Evolutionary conservation across 2,797 vertebrate genomes (phyloP), one percentile per base, ranked within the genome.

Genomic region (Eulemur mongoz): DNA sequence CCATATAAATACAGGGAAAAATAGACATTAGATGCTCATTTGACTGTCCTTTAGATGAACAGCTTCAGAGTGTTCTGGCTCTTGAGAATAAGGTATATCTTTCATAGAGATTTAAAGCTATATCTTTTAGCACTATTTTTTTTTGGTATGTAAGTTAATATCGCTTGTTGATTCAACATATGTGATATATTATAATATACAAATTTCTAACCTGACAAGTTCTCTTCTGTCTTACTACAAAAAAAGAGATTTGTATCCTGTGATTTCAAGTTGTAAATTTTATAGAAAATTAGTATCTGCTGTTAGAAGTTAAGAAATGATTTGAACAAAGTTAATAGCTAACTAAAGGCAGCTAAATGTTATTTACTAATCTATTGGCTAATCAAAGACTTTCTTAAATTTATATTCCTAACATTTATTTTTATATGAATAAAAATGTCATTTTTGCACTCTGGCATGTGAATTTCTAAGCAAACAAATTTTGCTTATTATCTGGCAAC

Each of bases 101-200:
- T 38, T 88, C 48, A n/a, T 18, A 50, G 45, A 65, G 35, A 91
- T 91, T 57, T 83, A 83, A 93, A 93, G 3, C 10, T 72, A 18
- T 54, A 15, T 87, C 23, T 93, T 76, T 96, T 79, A 79, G n/a
- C 7, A 73, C 4, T 89, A 57, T 86, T 91, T 95, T 63, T 17
- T 57, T 70, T 38, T 43, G 25, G 30, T 57, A 43, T 43, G 2
- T 43, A 54, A 81, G 2, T 75, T 89, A 93, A 32, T 86, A 59
- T 52, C 22, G 85, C 35, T 67, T 86, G 30, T 61, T 86, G 5
- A 38, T 48, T 61, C 4, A 61, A 5, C 9, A 45, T 88, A 85
- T 9, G 72, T 7, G 27, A 57, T 63, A 48, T 15, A 65, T 12
- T 84, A 91, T 30, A 79, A 78, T 59, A 67, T 9, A 82, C 23